These are phyloP conservation scores for Anoplopoma fimbria DNA, from an alignment of 2,113 vertebrate genomes.

Conservation along the genomic window DNA sequence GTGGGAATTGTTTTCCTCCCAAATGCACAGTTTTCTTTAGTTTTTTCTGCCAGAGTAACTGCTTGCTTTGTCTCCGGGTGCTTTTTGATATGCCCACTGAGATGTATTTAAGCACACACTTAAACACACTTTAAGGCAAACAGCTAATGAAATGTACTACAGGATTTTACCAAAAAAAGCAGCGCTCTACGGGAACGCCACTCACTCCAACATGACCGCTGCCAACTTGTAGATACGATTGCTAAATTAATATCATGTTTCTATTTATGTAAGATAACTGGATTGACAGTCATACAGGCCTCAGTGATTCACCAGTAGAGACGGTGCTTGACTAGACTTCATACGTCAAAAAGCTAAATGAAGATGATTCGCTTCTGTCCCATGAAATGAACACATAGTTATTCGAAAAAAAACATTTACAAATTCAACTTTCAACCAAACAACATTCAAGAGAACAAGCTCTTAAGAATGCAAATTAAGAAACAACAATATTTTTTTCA, in stretches of 20 bases:
- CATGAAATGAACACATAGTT: constrained; percentile 14
- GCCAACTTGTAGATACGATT: constrained; percentile 36
- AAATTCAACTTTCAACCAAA: neutral
- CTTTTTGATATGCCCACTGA: constrained; percentile 56
- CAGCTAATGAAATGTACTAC: constrained; percentile 54
- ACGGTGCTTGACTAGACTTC: neutral
- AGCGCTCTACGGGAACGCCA: constrained; percentile 14
- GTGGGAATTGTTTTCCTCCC: constrained; percentile 53
- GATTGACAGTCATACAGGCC: constrained; percentile 47
- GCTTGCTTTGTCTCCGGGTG: constrained; percentile 61
- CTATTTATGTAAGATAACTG: constrained; percentile 36
- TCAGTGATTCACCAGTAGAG: constrained; percentile 20
- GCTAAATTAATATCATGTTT: constrained; percentile 49
- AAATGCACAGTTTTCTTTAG: constrained; percentile 52
- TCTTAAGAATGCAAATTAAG: neutral
- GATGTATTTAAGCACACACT: constrained; percentile 45
- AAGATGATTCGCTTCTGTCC: neutral
- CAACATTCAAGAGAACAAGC: neutral
- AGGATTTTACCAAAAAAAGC: constrained; percentile 39
- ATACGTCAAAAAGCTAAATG: neutral
- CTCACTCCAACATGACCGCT: constrained; percentile 43
- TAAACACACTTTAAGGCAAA: constrained; percentile 61
- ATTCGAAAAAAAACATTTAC: neutral
- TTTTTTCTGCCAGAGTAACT: constrained; percentile 60
- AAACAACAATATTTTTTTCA: neutral